These are phyloP conservation scores for Rhizoglyphus robini DNA, from an alignment of 1,140 invertebrate species.

Conservation along the genomic window DNA sequence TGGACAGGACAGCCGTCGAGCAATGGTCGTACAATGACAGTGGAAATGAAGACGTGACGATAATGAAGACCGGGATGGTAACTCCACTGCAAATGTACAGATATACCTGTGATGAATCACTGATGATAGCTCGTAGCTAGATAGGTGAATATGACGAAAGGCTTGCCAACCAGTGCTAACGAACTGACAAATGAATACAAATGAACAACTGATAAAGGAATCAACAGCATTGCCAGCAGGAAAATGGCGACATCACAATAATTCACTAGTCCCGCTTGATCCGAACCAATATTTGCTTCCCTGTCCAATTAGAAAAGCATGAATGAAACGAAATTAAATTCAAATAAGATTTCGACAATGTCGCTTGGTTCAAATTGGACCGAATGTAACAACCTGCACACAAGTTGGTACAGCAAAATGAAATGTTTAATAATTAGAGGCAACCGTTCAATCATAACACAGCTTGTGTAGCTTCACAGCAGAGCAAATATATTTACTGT, in stretches of 20 bases:
- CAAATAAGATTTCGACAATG: neutral
- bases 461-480: neutral
- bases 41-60: constrained; percentile 13
- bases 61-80: neutral
- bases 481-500: constrained; percentile 6
- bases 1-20: no score
- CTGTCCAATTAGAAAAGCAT: neutral
- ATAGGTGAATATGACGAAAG: no score
- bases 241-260: no score
- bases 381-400: neutral
- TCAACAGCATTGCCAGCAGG: no score
- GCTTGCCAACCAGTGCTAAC: no score
- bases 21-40: neutral
- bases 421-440: neutral
- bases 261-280: neutral
- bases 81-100: neutral
- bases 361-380: no score
- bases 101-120: neutral
- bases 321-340: neutral
- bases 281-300: constrained; percentile 1
- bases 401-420: neutral
- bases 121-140: neutral
- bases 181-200: no score
- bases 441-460: neutral
- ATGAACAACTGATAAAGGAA: no score